These are phyloP conservation scores for Pocillopora verrucosa DNA, from an alignment of 64 coral and sea anemone genomes.

Conservation along the genomic window DNA sequence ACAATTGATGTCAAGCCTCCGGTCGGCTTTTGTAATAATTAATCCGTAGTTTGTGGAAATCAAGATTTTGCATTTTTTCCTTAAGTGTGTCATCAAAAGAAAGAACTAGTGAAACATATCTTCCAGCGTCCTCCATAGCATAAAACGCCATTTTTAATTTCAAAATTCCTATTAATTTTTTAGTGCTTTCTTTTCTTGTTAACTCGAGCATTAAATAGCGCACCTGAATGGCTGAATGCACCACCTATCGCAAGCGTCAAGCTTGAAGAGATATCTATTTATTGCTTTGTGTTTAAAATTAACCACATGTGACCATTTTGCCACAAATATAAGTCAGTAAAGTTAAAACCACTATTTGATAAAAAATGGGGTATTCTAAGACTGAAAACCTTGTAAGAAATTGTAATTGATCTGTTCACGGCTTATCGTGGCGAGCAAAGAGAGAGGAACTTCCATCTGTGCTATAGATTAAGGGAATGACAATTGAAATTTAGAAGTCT, in stretches of 20 bases:
- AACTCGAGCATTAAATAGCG: constrained; percentile 1
- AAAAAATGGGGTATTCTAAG: background rate
- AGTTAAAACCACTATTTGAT: background rate
- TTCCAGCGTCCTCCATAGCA: background rate
- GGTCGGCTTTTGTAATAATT: background rate
- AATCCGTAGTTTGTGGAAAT: background rate
- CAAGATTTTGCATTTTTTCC: background rate
- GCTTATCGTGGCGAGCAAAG: no score
- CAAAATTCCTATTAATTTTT: constrained; percentile 23
- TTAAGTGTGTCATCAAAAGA: background rate
- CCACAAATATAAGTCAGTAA: background rate
- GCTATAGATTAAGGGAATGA: no score
- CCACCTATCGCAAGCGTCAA: background rate
- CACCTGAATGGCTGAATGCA: constrained; percentile 26
- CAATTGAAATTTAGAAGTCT: no score
- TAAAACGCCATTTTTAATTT: background rate
- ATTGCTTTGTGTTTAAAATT: constrained; percentile 14
- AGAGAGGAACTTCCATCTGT: no score
- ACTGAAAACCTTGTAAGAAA: background rate
- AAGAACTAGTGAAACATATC: background rate
- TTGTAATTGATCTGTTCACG: no score
- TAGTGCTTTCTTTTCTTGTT: background rate
- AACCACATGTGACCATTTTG: background rate
- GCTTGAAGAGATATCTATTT: background rate
- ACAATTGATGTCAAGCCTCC: background rate